Conservation (phyloP, 1,140 invertebrate genomes). For the Macrocentrus cingulum region DNA sequence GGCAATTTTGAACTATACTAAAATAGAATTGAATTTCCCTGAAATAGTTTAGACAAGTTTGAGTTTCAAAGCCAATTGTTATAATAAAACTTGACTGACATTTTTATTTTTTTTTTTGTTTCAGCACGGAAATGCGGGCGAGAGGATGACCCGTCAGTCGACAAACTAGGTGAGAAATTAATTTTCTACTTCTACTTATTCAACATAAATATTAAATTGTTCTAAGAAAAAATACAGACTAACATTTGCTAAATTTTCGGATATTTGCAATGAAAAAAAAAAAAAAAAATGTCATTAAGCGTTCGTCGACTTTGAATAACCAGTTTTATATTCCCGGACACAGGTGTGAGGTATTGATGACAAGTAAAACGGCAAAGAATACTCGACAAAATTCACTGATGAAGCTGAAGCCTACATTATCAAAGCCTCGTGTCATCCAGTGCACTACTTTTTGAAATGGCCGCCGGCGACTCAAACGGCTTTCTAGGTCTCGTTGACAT, state of each 20-base stretch:
- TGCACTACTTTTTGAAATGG: slow-evolving; percentile 2
- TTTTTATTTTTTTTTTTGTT: too few species aligned
- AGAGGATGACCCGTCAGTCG: slow-evolving; percentile 22
- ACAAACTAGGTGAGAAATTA: slow-evolving; percentile 25
- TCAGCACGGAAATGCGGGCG: slow-evolving; percentile 2
- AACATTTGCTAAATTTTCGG: too few species aligned
- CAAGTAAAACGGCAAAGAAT: too few species aligned
- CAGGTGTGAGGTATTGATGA: too few species aligned
- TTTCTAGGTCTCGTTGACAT: slow-evolving; percentile 16
- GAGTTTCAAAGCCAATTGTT: background rate
- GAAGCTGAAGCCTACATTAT: background rate
- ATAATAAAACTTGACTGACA: too few species aligned
- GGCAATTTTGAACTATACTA: too few species aligned
- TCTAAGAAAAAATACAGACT: background rate
- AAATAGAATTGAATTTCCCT: too few species aligned
- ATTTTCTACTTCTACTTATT: background rate
- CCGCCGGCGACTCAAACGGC: slow-evolving; percentile 9
- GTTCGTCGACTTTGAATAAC: too few species aligned
- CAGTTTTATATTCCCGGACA: too few species aligned
- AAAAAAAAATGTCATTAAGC: too few species aligned
- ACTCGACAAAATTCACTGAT: background rate
- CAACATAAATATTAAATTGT: background rate
- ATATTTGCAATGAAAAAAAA: too few species aligned
- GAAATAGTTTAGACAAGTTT: too few species aligned
- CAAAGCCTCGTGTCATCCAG: slow-evolving; percentile 3